Base-by-base conservation (phyloP, 1,140 invertebrate species). In the Hypsibius dujardini region DNA sequence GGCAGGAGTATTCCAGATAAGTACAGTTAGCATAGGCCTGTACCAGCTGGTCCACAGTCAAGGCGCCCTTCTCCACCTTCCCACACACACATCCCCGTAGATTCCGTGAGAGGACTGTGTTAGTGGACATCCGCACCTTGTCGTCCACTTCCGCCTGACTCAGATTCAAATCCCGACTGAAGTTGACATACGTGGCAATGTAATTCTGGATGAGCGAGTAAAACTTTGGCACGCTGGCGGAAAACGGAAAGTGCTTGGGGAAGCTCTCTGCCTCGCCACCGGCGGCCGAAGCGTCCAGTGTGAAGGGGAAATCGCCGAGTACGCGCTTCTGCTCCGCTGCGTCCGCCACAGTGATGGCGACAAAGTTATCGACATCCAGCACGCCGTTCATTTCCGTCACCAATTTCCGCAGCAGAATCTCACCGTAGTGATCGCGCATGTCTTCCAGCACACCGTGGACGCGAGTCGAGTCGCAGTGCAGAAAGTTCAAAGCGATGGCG, bases 201-300 rank as follows among this genome's bases (percentile, higher is more conserved):
- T 56, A 56, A n/a, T 56, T n/a, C n/a, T 56, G 7, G 7, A 56
- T 56, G 7, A 56, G n/a, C 50, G 50, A 7, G n/a, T 56, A 56
- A n/a, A 56, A 7, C 50, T 56, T 56, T 7, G 50, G 50, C 7
- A 56, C 50, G n/a, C 50, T 56, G 50, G 50, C n/a, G n/a, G 50
- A 56, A n/a, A 56, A 56, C 50, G 50, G 50, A 56, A 56, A 56
- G 50, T 56, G 50, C n/a, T 56, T 56, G 7, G 50, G 50, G 50
- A 56, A n/a, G 7, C 7, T 56, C 50, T 56, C 7, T 7, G 7
- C n/a, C 7, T 56, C 50, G 7, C n/a, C 7, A 56, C 7, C 50
- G 7, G 7, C n/a, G n/a, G n/a, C n/a, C n/a, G n/a, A n/a, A n/a
- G n/a, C 50, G 50, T 56, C 50, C 7, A 56, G 50, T n/a, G 7